Base-by-base conservation (phyloP, 2,113 vertebrate species). In the Phainopepla nitens region DNA sequence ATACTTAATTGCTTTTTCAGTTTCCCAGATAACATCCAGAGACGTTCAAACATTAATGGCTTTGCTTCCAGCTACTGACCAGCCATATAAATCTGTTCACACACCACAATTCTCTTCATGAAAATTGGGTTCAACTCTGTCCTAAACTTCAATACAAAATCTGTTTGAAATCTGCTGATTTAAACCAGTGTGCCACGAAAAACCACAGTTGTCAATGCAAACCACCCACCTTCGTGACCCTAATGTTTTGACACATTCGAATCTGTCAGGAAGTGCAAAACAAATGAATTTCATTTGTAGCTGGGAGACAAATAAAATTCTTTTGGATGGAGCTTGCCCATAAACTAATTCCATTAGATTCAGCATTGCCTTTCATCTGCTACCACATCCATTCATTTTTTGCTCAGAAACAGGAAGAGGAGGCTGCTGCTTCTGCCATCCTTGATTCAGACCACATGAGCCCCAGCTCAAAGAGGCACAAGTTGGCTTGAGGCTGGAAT, bases 1-100 rank as follows among this genome's bases (percentile, higher is more conserved):
- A 82, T 69, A 84, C 53, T 71, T 96, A 96, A 61, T 39, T 79
- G 45, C 62, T 60, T 82, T 93, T 95, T 78, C 70, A 82, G 81
- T 82, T 93, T 93, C 70, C 78, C 45, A 51, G 62, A 94, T 75
- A 94, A 85, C 81, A 96, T 93, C 70, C 79, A 91, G 73, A 92
- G 73, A 93, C 69, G 5, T 68, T 91, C 87, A 85, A 69, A 87
- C 71, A 85, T 73, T 87, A 93, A 93, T 73, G 78, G 66, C 35
- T 94, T 93, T 85, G 89, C 90, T 96, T 96, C 81, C 81, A 96
- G 84, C 83, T 94, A 93, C 82, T 95, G 84, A 69, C 62, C 78
- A 87, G 66, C 39, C 45, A n/a, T 82, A 94, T 91, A 95, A 93
- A 97, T 97, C 85, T 77, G 58, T 73, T 94, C 82, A 82, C 91